These are phyloP conservation scores for Pyralis farinalis DNA, from an alignment of 2,888 invertebrate genomes.

Conservation along the genomic window DNA sequence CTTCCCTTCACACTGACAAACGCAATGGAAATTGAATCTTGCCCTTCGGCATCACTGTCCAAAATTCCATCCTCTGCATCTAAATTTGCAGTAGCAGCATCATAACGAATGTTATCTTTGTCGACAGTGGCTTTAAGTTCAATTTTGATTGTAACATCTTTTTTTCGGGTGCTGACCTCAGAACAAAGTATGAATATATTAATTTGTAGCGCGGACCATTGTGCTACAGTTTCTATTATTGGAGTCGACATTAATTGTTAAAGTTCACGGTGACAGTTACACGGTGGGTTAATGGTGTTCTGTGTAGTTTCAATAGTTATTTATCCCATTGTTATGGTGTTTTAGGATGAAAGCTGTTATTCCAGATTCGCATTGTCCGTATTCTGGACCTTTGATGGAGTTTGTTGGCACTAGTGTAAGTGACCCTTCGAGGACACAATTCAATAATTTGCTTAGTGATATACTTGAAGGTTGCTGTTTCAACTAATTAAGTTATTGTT, in stretches of 20 bases:
- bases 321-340: slow-evolving; percentile 57
- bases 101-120: slow-evolving; percentile 24
- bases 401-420: slow-evolving; percentile 26
- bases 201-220: slow-evolving; percentile 67
- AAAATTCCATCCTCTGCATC: slow-evolving; percentile 10
- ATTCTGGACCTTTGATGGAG: slow-evolving; percentile 27
- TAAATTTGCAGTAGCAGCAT: not conserved
- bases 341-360: slow-evolving; percentile 48
- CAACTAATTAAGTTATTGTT: slow-evolving; percentile 2
- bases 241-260: slow-evolving; percentile 64
- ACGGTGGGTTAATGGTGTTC: slow-evolving; percentile 61
- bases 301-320: slow-evolving; percentile 60
- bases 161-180: slow-evolving; percentile 59
- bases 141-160: slow-evolving; percentile 21
- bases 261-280: slow-evolving; percentile 66
- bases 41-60: slow-evolving; percentile 14
- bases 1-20: slow-evolving; percentile 13
- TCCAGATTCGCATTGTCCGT: slow-evolving; percentile 32
- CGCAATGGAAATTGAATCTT: slow-evolving; percentile 21
- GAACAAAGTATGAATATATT: slow-evolving; percentile 59
- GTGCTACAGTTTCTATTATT: slow-evolving; percentile 73
- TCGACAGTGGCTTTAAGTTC: slow-evolving; percentile 16
- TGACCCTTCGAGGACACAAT: slow-evolving; percentile 31
- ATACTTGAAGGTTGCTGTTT: not conserved
- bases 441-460: not conserved